Conservation (phyloP, 1,140 invertebrate genomes). For the Tetraneura akinire region DNA sequence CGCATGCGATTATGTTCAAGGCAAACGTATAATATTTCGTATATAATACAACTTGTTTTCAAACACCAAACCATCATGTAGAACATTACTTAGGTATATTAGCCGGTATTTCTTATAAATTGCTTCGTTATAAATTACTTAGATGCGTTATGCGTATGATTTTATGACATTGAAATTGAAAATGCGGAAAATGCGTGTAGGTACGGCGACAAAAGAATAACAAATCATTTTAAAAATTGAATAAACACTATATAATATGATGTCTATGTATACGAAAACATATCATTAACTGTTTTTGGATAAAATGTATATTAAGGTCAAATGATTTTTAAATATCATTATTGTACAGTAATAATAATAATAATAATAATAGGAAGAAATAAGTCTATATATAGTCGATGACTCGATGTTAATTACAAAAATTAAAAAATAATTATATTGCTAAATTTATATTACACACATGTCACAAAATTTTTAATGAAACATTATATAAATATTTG, state of each 20-base stretch:
- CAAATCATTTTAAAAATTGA: not conserved
- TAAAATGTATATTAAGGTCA: not conserved
- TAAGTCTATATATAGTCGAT: too few relatives aligned
- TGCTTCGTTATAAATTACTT: constrained; percentile 21
- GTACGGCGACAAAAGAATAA: not conserved
- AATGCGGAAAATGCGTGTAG: constrained; percentile 9
- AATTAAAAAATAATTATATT: too few relatives aligned
- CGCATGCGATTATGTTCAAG: constrained; percentile 45
- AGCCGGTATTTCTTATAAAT: not conserved
- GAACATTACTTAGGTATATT: constrained; percentile 5
- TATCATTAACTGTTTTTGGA: constrained; percentile 1
- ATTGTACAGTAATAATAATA: too few relatives aligned
- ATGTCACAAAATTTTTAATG: too few relatives aligned
- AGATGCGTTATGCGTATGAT: not conserved
- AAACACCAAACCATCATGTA: not conserved
- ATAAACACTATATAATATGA: not conserved
- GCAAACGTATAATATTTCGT: constrained; percentile 40
- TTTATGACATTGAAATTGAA: constrained; percentile 37
- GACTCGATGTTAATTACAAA: too few relatives aligned
- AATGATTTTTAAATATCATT: not conserved
- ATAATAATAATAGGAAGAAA: too few relatives aligned
- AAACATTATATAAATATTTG: too few relatives aligned
- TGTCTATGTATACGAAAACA: not conserved
- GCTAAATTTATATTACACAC: too few relatives aligned
- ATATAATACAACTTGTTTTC: not conserved